Conservation (phyloP, 2,113 vertebrate species). For the Chloroceryle aenea region DNA sequence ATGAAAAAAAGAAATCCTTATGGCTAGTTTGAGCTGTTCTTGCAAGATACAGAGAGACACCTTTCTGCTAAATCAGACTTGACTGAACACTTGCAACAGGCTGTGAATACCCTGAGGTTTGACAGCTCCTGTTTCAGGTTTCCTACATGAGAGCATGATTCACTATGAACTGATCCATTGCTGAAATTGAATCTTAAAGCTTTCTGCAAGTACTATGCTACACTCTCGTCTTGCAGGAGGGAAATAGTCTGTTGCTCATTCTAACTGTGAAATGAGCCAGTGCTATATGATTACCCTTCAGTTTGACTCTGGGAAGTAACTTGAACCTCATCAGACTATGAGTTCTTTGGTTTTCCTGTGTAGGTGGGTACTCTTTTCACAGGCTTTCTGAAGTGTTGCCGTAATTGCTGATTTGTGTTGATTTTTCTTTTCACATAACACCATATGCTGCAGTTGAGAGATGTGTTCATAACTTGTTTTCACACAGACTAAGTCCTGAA, state of each 20-base stretch:
- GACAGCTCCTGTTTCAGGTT: slow-evolving; percentile 47
- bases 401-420: slow-evolving; percentile 68
- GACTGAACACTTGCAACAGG: slow-evolving; percentile 35
- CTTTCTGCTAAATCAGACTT: slow-evolving; percentile 31
- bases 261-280: slow-evolving; percentile 64
- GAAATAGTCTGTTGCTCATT: slow-evolving; percentile 50
- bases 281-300: slow-evolving; percentile 61
- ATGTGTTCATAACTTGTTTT: slow-evolving; percentile 55
- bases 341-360: slow-evolving; percentile 23
- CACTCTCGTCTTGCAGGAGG: slow-evolving; percentile 3
- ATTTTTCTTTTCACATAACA: slow-evolving; percentile 48
- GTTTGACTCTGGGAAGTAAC: slow-evolving; percentile 49
- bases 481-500: not conserved
- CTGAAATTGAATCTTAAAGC: slow-evolving; percentile 64
- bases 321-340: slow-evolving; percentile 43
- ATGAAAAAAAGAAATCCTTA: not conserved
- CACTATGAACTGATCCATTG: slow-evolving; percentile 20
- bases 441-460: slow-evolving; percentile 43
- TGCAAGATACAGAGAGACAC: not conserved
- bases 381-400: slow-evolving; percentile 60
- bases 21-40: not conserved
- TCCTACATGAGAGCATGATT: slow-evolving; percentile 23
- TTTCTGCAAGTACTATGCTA: slow-evolving; percentile 53
- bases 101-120: slow-evolving; percentile 46
- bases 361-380: not conserved